A percentile compares a stretch with the other conserved stretches of the same genome.
Conservation (phyloP, 2,113 vertebrate species). For the Bubalus kerabau region DNA sequence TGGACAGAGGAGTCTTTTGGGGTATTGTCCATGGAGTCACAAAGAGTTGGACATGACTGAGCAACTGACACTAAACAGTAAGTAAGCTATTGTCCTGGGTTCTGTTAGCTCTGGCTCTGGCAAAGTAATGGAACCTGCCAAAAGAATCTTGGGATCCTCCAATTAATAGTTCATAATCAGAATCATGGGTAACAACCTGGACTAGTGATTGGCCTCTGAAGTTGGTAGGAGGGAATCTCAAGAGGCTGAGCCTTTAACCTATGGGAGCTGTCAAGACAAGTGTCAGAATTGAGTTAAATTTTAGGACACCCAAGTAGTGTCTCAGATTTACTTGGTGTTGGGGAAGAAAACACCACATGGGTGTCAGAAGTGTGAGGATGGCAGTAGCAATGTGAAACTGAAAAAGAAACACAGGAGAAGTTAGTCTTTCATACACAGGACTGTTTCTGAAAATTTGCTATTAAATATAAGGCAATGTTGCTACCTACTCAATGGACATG, state of each 20-base stretch:
- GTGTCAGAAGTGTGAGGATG: background rate
- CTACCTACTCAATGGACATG: background rate
- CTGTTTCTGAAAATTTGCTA: background rate
- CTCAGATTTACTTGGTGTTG: background rate
- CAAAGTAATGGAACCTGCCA: background rate
- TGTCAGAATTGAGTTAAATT: background rate
- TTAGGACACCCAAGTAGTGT: background rate
- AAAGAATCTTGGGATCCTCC: background rate
- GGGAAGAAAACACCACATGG: background rate
- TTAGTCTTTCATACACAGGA: background rate
- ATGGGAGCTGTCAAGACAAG: background rate
- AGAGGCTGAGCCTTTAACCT: background rate
- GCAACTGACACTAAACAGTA: background rate
- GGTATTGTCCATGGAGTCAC: background rate
- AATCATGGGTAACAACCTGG: background rate
- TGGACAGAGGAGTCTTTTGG: background rate
- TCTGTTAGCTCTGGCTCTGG: background rate
- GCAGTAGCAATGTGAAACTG: background rate
- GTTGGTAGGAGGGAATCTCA: background rate
- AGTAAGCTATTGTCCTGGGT: background rate
- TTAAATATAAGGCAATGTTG: background rate
- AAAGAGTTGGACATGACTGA: background rate
- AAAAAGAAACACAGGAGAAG: background rate
- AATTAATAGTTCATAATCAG: background rate
- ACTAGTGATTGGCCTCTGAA: background rate